Conservation (phyloP, 2,888 invertebrate species). For the Pheosia gnoma region DNA sequence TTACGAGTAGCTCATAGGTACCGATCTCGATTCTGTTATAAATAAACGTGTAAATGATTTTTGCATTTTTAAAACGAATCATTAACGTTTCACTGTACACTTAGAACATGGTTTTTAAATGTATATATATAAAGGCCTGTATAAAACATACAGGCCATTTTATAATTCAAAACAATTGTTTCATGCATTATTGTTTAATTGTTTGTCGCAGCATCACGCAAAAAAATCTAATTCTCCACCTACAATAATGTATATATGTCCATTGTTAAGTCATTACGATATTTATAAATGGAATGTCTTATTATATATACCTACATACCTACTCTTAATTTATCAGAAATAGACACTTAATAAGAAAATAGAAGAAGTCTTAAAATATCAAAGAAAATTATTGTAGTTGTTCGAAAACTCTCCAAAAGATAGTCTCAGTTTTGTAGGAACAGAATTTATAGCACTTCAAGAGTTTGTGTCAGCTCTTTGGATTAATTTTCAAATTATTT, state of each 20-base stretch:
- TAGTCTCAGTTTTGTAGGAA: conserved; percentile 9
- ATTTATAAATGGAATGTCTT: conserved; percentile 32
- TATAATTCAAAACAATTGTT: no score
- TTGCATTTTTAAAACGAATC: no score
- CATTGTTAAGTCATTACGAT: conserved; percentile 18
- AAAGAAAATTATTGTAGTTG: not conserved
- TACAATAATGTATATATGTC: not conserved
- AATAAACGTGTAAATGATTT: no score
- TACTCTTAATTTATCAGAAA: conserved; percentile 6
- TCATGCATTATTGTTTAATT: no score
- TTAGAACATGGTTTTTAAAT: no score
- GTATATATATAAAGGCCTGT: no score
- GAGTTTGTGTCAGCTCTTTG: conserved; percentile 49
- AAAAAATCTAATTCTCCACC: no score
- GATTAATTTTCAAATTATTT: conserved; percentile 36
- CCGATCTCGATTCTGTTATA: no score
- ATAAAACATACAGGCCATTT: no score
- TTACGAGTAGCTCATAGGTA: no score
- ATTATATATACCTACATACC: conserved; percentile 6
- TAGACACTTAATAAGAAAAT: conserved; percentile 5
- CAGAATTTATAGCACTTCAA: conserved; percentile 23
- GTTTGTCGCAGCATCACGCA: no score
- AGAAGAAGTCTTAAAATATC: conserved; percentile 10
- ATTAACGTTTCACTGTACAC: no score
- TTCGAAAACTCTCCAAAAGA: not conserved